Percentiles rank a stretch among this genome's conserved stretches.
Evolutionary conservation across 2,113 vertebrate species (phyloP).

Genomic region (Clupea harengus): DNA sequence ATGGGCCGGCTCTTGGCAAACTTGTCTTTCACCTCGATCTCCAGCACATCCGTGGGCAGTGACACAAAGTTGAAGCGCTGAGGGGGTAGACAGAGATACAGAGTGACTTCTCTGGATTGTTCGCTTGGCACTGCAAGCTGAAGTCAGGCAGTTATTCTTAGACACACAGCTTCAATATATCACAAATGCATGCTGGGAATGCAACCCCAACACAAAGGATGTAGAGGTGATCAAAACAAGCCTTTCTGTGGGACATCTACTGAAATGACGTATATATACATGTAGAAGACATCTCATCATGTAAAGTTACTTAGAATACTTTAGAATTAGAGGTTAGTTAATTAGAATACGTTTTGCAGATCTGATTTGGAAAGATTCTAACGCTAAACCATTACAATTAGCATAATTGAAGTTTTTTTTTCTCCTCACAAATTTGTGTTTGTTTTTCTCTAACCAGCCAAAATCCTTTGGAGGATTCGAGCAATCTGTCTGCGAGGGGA

Average conservation of each 20-base stretch:
- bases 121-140: not conserved
- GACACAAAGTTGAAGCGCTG: conserved; percentile 96
- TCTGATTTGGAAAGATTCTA: not conserved
- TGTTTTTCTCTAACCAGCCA: not conserved
- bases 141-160: not conserved
- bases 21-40: conserved; percentile 99
- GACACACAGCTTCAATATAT: not conserved
- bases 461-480: not conserved
- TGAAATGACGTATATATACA: not conserved
- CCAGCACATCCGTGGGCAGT: conserved; percentile 93
- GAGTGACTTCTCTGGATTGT: not conserved
- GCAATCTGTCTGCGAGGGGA: not conserved
- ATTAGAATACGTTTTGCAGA: not conserved
- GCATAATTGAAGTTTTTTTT: not conserved
- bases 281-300: not conserved
- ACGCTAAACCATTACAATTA: not conserved
- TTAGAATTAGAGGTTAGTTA: too few relatives aligned
- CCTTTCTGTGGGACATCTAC: not conserved
- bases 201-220: not conserved
- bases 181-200: not conserved
- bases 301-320: not conserved
- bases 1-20: conserved; percentile 97
- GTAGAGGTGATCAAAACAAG: not conserved
- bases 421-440: not conserved
- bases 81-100: conserved; percentile 47